Conservation (phyloP, 2,113 vertebrate genomes). For the Paramormyrops kingsleyae region DNA sequence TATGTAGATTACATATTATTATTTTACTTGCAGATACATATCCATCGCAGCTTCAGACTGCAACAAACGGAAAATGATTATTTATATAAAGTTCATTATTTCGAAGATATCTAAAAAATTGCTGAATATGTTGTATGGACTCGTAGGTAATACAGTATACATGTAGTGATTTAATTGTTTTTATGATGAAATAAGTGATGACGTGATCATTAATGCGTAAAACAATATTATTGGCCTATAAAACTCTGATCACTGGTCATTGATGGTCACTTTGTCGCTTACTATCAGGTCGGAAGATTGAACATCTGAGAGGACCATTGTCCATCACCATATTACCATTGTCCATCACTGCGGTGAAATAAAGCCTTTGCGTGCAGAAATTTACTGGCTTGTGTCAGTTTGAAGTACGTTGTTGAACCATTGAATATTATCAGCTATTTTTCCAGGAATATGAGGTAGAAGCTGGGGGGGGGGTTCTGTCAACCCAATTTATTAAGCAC, state of each 20-base stretch:
- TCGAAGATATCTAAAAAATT: neutral
- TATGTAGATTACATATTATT: neutral
- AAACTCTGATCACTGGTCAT: neutral
- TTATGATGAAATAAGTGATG: neutral
- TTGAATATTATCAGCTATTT: neutral
- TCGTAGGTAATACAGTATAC: neutral
- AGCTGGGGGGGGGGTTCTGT: neutral
- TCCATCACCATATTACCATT: neutral
- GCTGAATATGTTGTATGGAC: neutral
- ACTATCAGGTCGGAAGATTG: neutral
- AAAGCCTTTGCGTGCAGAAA: neutral
- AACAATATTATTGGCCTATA: neutral
- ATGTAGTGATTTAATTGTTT: neutral
- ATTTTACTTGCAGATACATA: neutral
- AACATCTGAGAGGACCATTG: neutral
- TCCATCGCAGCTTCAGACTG: neutral
- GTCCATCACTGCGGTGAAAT: neutral
- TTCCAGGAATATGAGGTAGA: neutral
- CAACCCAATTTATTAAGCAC: neutral
- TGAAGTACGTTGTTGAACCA: neutral
- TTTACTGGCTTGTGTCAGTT: neutral
- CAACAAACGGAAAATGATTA: neutral
- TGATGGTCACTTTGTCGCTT: neutral
- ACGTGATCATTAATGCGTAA: neutral
- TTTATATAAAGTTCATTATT: neutral